Base-by-base conservation (phyloP, 1,140 invertebrate genomes). In the Drosophila melanogaster region DNA sequence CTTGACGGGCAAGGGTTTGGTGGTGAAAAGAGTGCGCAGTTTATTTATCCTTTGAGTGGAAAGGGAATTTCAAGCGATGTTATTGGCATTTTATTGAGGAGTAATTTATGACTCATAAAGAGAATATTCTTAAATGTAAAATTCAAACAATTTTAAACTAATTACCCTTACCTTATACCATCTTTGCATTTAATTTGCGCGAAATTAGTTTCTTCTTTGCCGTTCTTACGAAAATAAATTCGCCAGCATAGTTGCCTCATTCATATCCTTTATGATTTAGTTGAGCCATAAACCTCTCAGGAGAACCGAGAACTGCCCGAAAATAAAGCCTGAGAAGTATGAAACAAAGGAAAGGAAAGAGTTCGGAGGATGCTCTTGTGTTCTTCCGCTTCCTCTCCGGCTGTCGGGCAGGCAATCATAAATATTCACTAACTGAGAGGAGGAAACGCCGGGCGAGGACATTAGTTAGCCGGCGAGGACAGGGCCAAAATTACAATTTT, bases 401-500 rank as follows among this genome's bases (percentile, higher is more conserved):
- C 53, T 15, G 40, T 47, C 40, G 22, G 40, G 38, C 46, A 5
- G 22, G 51, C 38, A 60, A 77, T 60, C 81, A 77, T 87, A 85
- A 85, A 85, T 85, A 85, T 85, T 85, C 78, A 86, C 81, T 86
- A 86, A 58, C 59, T 73, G 33, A 66, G 80, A 47, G 55, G 38
- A 72, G 67, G 67, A 72, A 72, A 33, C 56, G 40, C 33, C 30
- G 37, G 47, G 37, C 65, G 49, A 50, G 72, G 71, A 75, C 72
- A 76, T 76, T 76, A 75, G 72, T 76, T 76, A 66, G 72, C 46
- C 22, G 7, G 67, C 41, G 40, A 76, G 72, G 78, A 85, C 81
- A 86, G 62, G 56, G 65, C 77, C 66, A 38, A 81, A 76, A 85
- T 85, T 86, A 81, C 81, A 86, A 81, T 85, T 86, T 72, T 61